These are phyloP conservation scores for Lithophane ornitopus DNA, from an alignment of 2,888 invertebrate species.

Conservation along the genomic window DNA sequence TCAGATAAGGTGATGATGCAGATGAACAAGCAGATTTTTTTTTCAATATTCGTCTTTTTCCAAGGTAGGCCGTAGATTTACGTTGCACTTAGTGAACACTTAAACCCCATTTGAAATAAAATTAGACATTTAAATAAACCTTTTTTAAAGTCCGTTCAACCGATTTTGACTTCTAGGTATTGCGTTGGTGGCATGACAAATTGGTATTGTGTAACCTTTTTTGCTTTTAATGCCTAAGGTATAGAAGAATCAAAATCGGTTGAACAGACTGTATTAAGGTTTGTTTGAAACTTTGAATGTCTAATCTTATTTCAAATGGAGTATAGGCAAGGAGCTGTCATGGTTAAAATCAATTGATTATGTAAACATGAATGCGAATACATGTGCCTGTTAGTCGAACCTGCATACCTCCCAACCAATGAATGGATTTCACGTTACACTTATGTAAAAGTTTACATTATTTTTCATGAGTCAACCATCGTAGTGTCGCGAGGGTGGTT, in stretches of 20 bases:
- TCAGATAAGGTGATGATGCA: not conserved
- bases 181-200: no score
- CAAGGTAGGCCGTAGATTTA: not conserved
- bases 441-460: conserved; percentile 9
- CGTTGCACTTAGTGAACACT: not conserved
- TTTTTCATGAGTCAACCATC: conserved; percentile 30
- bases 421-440: not conserved
- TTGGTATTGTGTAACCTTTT: no score
- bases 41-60: not conserved
- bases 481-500: not conserved
- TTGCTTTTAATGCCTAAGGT: no score
- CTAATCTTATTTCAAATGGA: no score
- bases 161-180: no score
- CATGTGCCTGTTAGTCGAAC: not conserved
- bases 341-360: not conserved
- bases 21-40: not conserved
- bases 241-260: no score
- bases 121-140: no score
- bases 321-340: not conserved
- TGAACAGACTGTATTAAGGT: no score
- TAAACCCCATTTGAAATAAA: no score
- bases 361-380: no score
- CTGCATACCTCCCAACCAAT: not conserved
- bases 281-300: no score
- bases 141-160: no score